Base-by-base conservation (phyloP, 2,113 vertebrate genomes). In the Drymodes brunneopygia region DNA sequence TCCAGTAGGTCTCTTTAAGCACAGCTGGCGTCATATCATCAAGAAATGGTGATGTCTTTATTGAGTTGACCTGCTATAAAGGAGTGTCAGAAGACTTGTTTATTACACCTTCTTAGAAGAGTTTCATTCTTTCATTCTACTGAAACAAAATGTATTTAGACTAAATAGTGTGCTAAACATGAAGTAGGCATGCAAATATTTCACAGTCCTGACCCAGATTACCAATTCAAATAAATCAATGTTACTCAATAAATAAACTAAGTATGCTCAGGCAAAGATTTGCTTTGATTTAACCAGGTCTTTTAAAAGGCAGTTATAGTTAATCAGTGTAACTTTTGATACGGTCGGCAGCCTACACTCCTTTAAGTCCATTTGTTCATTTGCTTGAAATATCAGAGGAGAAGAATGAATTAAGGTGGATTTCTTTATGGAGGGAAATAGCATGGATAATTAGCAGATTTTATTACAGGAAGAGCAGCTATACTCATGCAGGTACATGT, bases 41-140 rank as follows among this genome's bases (percentile, higher is more conserved):
- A 29, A 92, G 85, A 81, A 84, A 91, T 89, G 10, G 31, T 82
- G 83, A 87, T 81, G 73, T 44, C 65, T 95, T 93, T 82, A 83
- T 86, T 91, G 70, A 93, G 57, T 70, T 94, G 82, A 94, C 80
- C 78, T 86, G 72, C 57, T 94, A 7, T 94, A 90, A 91, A 90
- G 81, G 15, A 80, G 73, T 82, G 78, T 87, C 82, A 90, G 56
- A 72, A 90, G 56, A 72, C 66, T 92, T 95, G 89, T 95, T 94
- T 93, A 92, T 87, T 79, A 74, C 93, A 94, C 92, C 70, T 97
- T 95, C 58, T 81, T 74, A 87, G 70, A 80, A 83, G 56, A 77
- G 53, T 72, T 96, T 91, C 8, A 28, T 92, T 89, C 72, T 86
- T 95, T 84, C 69, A 57, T 60, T 79, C 57, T 72, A 75, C 45